Percentiles rank a stretch among this genome's conserved stretches.
These are phyloP conservation scores for Bufo gargarizans DNA, from an alignment of 2,113 vertebrate genomes.

Conservation along the genomic window DNA sequence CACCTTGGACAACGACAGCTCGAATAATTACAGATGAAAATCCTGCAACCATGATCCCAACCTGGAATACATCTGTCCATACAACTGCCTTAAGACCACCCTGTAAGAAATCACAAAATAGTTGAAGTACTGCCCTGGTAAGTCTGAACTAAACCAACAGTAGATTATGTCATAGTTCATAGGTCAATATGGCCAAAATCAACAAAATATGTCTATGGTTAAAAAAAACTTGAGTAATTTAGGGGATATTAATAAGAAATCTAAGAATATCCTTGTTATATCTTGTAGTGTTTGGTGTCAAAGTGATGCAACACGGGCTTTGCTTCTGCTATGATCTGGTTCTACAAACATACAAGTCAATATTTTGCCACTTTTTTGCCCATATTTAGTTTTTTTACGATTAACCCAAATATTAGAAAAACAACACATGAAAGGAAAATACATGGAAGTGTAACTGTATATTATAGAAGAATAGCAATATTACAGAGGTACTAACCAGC, in stretches of 20 bases:
- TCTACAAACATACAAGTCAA: neutral
- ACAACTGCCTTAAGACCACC: slow-evolving; percentile 91
- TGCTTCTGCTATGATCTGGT: neutral
- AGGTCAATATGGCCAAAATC: neutral
- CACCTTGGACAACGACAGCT: slow-evolving; percentile 75
- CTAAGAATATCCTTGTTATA: neutral
- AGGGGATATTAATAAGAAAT: neutral
- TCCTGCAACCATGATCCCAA: slow-evolving; percentile 86
- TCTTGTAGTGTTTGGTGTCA: neutral
- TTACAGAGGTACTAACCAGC: slow-evolving; percentile 73
- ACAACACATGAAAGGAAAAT: neutral
- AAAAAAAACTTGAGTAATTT: no score
- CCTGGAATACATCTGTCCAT: slow-evolving; percentile 92
- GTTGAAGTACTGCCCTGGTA: neutral
- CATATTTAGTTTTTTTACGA: no score
- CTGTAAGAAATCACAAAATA: slow-evolving; percentile 66
- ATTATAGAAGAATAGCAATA: neutral
- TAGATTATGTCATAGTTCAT: neutral
- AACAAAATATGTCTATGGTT: no score
- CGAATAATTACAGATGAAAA: slow-evolving; percentile 83
- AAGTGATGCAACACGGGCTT: neutral
- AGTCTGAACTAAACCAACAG: neutral
- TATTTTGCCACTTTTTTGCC: neutral
- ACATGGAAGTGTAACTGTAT: neutral
- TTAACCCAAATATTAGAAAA: neutral